A percentile compares a stretch with the other conserved stretches of the same genome.
Evolutionary conservation across 1,140 invertebrate genomes (phyloP).

Genomic region (Drosophila sucinea): DNA sequence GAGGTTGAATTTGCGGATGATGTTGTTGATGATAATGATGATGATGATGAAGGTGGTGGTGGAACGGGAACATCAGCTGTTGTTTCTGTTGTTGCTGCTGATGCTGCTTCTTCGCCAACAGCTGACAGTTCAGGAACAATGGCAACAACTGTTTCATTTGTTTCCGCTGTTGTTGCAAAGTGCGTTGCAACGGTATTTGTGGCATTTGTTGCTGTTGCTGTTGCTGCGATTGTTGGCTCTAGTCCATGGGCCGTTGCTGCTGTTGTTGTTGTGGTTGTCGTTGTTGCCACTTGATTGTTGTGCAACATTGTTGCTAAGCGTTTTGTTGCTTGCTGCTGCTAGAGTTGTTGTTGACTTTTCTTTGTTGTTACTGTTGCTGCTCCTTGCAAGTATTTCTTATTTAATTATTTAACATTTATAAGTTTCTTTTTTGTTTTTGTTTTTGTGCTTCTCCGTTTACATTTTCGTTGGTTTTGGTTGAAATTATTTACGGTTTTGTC

Average conservation of each 20-base stretch:
- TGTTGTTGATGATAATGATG: constrained; percentile 20
- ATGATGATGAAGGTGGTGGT: constrained; percentile 19
- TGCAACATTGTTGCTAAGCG: constrained; percentile 67
- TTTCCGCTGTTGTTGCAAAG: constrained; percentile 41
- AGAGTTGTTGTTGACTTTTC: constrained; percentile 33
- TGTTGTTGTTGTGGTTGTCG: constrained; percentile 29
- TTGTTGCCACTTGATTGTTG: constrained; percentile 48
- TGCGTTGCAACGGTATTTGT: constrained; percentile 25
- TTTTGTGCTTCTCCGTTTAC: constrained; percentile 37
- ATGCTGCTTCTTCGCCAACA: constrained; percentile 32
- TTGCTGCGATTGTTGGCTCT: constrained; percentile 53
- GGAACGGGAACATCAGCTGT: constrained; percentile 52
- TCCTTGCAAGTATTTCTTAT: neutral
- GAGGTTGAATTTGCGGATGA: constrained; percentile 21
- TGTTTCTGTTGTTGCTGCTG: constrained; percentile 43
- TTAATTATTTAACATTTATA: constrained; percentile 19
- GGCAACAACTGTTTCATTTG: constrained; percentile 19
- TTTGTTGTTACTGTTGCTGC: constrained; percentile 14
- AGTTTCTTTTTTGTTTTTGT: constrained; percentile 24
- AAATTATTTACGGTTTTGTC: constrained; percentile 27
- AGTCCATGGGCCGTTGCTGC: constrained; percentile 41
- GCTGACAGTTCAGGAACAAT: constrained; percentile 19
- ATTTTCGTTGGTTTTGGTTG: constrained; percentile 33
- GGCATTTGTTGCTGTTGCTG: constrained; percentile 32
- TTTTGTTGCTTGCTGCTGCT: constrained; percentile 42